Percentiles rank a stretch among this genome's conserved stretches.
These are phyloP conservation scores for Ips typographus DNA, from an alignment of 1,140 invertebrate species.

Conservation along the genomic window DNA sequence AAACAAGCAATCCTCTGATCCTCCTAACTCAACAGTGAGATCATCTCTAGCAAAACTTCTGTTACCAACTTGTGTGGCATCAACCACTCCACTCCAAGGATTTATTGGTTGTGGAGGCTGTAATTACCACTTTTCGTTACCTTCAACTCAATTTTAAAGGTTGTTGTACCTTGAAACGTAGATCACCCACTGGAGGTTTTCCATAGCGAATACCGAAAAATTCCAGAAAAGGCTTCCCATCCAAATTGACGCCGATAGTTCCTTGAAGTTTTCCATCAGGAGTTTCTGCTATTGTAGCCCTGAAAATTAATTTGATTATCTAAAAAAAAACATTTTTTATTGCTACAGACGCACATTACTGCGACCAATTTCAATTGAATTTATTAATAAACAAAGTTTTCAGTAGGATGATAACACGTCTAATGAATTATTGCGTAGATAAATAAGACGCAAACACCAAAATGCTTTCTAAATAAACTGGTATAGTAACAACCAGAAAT, in stretches of 20 bases:
- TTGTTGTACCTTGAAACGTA: background rate
- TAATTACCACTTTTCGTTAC: slow-evolving; percentile 2
- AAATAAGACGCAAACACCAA: too few relatives aligned
- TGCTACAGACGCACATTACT: too few relatives aligned
- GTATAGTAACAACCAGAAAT: too few relatives aligned
- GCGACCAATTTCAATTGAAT: too few relatives aligned
- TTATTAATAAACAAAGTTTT: too few relatives aligned
- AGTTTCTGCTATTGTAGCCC: background rate
- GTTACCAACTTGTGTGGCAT: slow-evolving; percentile 59
- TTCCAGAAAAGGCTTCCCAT: slow-evolving; percentile 7
- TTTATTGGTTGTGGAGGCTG: slow-evolving; percentile 61
- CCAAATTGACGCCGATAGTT: slow-evolving; percentile 3
- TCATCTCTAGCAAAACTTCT: slow-evolving; percentile 53
- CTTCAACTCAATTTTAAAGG: background rate
- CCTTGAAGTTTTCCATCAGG: background rate
- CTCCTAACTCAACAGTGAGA: slow-evolving; percentile 36
- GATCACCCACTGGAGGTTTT: slow-evolving; percentile 3
- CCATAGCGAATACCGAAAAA: slow-evolving; percentile 12
- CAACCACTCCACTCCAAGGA: slow-evolving; percentile 57
- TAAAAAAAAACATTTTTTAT: too few relatives aligned
- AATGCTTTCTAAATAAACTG: too few relatives aligned
- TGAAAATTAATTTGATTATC: too few relatives aligned
- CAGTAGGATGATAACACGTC: too few relatives aligned
- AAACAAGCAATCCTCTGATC: slow-evolving; percentile 60
- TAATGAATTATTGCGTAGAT: too few relatives aligned